Percentiles rank a stretch among this genome's conserved stretches.
These are phyloP conservation scores for Prunella strophiata DNA, from an alignment of 2,797 vertebrate species.

Conservation along the genomic window DNA sequence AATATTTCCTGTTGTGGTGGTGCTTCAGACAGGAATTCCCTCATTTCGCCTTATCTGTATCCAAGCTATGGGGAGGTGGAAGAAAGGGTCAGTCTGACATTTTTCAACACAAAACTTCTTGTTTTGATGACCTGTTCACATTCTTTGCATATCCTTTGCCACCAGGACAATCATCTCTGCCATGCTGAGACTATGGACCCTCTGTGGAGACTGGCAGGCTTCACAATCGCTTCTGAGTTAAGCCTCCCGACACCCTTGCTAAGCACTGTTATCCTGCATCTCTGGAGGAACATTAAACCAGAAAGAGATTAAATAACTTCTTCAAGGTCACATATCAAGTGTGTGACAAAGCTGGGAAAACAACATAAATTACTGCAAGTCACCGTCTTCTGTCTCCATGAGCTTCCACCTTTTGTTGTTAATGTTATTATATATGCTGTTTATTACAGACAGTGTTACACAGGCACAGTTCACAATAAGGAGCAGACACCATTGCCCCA, in stretches of 20 bases:
- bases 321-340: conserved; percentile 25
- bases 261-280: neutral
- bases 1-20: neutral
- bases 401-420: conserved; percentile 51
- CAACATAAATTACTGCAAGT: neutral
- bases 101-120: neutral
- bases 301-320: conserved; percentile 43
- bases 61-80: neutral
- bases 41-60: neutral
- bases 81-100: conserved; percentile 7
- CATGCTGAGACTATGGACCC: rapidly evolving
- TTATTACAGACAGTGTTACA: neutral
- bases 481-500: neutral
- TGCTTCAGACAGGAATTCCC: conserved; percentile 40
- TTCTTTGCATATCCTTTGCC: neutral
- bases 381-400: conserved; percentile 19
- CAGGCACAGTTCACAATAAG: neutral
- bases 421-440: neutral
- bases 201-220: neutral
- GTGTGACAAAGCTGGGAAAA: conserved; percentile 48
- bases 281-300: neutral
- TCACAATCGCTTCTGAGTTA: neutral
- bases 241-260: neutral
- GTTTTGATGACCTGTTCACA: neutral
- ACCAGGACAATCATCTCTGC: neutral